phyloP scores from a whole-genome alignment of 2,888 invertebrate species.

The Iphiclides podalirius region DNA sequence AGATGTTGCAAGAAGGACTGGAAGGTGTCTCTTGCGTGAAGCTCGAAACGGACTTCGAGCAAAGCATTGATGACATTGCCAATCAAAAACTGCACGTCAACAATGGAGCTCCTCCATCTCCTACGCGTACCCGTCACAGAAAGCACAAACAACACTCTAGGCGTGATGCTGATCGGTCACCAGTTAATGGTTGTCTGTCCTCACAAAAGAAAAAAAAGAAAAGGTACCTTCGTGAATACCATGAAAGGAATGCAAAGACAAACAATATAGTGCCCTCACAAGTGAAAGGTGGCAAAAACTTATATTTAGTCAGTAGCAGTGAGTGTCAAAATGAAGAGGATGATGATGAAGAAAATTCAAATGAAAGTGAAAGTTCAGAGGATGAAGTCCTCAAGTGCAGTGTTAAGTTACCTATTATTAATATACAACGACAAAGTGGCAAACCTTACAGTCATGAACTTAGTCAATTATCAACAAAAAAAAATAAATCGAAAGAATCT shows the following conservation, averaged over 20 bases:
- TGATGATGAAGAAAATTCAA: conserved; percentile 42
- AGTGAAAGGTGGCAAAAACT: conserved; percentile 77
- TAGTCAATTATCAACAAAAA: conserved; percentile 78
- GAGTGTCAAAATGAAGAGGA: conserved; percentile 62
- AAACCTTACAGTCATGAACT: conserved; percentile 79
- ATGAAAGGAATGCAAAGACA: conserved; percentile 56
- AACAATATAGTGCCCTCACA: conserved; percentile 54
- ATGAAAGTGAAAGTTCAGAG: conserved; percentile 64
- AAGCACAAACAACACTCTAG: conserved; percentile 69
- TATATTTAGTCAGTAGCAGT: conserved; percentile 77
- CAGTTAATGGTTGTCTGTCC: conserved; percentile 59
- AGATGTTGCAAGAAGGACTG: conserved; percentile 48
- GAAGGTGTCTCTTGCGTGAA: conserved; percentile 63
- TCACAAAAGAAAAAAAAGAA: conserved; percentile 65
- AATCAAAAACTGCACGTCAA: conserved; percentile 58
- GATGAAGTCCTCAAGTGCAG: conserved; percentile 71
- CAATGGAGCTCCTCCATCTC: conserved; percentile 58
- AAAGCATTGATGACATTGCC: conserved; percentile 73
- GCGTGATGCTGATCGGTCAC: conserved; percentile 51
- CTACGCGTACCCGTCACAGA: conserved; percentile 57
- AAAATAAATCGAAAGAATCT: conserved; percentile 62
- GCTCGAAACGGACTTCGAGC: conserved; percentile 75
- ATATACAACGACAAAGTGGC: conserved; percentile 66
- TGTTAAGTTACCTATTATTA: conserved; percentile 72
- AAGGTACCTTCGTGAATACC: conserved; percentile 46